These are phyloP conservation scores for Rhabdophis nuchalis DNA, from an alignment of 2,797 vertebrate genomes.

Conservation along the genomic window DNA sequence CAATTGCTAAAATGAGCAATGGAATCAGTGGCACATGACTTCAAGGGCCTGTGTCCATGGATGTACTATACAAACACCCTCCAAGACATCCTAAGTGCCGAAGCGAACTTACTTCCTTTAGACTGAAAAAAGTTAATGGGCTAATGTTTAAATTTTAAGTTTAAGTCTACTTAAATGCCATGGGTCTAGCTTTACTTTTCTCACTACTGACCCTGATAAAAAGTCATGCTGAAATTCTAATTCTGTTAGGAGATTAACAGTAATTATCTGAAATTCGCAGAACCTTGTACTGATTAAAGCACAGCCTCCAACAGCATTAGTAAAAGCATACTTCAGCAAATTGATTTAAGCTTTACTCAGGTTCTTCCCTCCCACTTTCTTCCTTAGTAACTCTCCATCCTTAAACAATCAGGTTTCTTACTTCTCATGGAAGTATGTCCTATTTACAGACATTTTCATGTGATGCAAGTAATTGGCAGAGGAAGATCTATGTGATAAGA, in stretches of 20 bases:
- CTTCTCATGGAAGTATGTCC: slow-evolving; percentile 12
- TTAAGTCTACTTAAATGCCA: neutral
- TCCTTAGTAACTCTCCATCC: neutral
- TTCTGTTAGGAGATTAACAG: slow-evolving; percentile 50
- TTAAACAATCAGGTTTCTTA: slow-evolving; percentile 31
- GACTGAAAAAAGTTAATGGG: neutral
- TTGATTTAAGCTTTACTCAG: slow-evolving; percentile 45
- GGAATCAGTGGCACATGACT: neutral
- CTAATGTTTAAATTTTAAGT: neutral
- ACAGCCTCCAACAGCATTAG: slow-evolving; percentile 28
- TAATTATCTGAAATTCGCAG: slow-evolving; percentile 51
- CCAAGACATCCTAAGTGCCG: neutral
- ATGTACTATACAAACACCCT: neutral
- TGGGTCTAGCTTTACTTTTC: neutral
- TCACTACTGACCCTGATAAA: slow-evolving; percentile 9
- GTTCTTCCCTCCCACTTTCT: neutral
- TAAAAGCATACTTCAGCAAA: slow-evolving; percentile 49
- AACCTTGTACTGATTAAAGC: slow-evolving; percentile 53
- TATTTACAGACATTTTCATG: slow-evolving; percentile 12
- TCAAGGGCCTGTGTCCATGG: neutral
- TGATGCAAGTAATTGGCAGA: neutral
- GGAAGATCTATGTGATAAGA: neutral
- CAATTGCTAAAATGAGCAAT: neutral
- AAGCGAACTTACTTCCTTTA: neutral
- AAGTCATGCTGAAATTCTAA: slow-evolving; percentile 30